Percentiles rank a stretch among this genome's conserved stretches.
Conservation (phyloP, 2,797 vertebrate genomes). For the Sebastolobus altivelis region DNA sequence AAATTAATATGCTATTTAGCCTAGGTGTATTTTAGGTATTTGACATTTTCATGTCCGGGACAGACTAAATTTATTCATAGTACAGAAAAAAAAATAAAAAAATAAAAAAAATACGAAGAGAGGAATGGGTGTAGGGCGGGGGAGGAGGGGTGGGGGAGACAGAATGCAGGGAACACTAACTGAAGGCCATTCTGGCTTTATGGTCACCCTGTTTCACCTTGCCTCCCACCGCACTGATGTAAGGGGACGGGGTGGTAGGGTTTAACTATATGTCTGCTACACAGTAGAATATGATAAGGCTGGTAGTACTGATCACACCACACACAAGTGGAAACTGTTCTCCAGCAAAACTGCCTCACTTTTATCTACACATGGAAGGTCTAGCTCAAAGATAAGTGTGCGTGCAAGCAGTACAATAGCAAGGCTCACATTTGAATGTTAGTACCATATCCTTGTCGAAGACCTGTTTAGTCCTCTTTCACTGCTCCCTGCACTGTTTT, state of each 20-base stretch:
- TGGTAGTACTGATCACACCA: not conserved
- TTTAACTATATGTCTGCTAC: constrained; percentile 21
- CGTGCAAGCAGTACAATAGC: not conserved
- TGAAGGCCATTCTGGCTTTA: constrained; percentile 78
- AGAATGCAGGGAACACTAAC: constrained; percentile 68
- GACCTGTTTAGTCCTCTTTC: not conserved
- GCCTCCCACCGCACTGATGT: constrained; percentile 46
- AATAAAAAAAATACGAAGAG: constrained; percentile 68
- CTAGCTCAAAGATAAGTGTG: not conserved
- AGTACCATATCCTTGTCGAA: not conserved
- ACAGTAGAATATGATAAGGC: constrained; percentile 3
- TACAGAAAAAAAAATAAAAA: constrained; percentile 82
- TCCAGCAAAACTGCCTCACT: not conserved
- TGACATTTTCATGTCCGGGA: constrained; percentile 92
- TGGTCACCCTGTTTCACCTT: constrained; percentile 73
- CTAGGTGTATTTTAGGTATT: constrained; percentile 93
- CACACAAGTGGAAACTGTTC: constrained; percentile 4
- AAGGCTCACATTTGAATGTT: not conserved
- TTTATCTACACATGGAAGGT: not conserved
- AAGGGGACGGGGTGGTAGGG: not conserved
- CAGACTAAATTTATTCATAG: constrained; percentile 91
- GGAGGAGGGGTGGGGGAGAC: constrained; percentile 26
- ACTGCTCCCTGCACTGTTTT: not conserved
- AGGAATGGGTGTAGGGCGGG: constrained; percentile 52
- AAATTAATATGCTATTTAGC: constrained; percentile 93